Evolutionary conservation across 2,113 vertebrate genomes (phyloP), one percentile per base, ranked within the genome.

Genomic region (Aldabrachelys gigantea): DNA sequence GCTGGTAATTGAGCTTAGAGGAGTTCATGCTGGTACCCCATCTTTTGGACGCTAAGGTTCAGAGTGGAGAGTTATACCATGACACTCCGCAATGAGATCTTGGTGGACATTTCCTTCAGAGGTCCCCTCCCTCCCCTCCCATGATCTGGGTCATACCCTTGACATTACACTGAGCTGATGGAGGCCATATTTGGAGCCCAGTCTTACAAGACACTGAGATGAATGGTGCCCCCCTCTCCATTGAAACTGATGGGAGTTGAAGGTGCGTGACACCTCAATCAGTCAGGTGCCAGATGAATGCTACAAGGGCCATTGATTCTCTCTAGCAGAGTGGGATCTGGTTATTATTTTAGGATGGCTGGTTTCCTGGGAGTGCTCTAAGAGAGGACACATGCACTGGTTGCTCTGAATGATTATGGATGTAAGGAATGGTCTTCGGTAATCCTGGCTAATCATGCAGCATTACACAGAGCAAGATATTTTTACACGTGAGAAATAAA

Each of bases 401-500:
- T 38, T 56, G 9, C 7, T 14, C 50, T 50, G 50, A 50, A 50
- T 50, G 50, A 5, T 79, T 89, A 84, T 6, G 78, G 38, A 59
- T 6, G 80, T 65, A 89, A 95, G 57, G 9, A 94, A 93, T 44
- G 11, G 49, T 13, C 27, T 69, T 92, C 3, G 53, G 85, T 27
- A 8, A 17, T 72, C 12, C 41, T 83, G 88, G 27, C 38, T 91
- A 89, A 95, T n/a, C 82, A 24, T 13, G 13, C 9, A 79, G 79
- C 44, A 38, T 62, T 85, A 90, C 11, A 87, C 17, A 82, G 19
- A 94, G 84, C 5, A 57, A 76, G 38, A 17, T 87, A 72, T 86
- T 93, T 93, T 89, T 89, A 41, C 82, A 88, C 91, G 27, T 65
- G 57, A 95, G 95, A 96, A 96, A 90, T 88, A 65, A 95, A 92